Base-by-base conservation (phyloP, 2,113 vertebrate species). In the Elachura formosa region DNA sequence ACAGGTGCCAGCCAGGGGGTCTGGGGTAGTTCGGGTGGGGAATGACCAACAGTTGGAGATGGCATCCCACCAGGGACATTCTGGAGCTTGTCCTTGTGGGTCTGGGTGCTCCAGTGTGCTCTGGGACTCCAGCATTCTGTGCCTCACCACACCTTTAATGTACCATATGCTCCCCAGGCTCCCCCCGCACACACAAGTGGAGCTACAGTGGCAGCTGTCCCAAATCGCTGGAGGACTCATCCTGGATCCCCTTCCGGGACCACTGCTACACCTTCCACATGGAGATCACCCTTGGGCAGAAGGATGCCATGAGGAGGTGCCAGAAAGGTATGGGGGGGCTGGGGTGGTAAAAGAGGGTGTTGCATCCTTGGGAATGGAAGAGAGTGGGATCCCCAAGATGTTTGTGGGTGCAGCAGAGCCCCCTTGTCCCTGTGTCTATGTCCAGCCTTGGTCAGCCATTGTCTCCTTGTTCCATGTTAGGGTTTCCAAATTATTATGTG, bases 251-350 rank as follows among this genome's bases (percentile, higher is more conserved):
- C 28, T 99, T 99, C 96, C 98, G 99, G 88, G 98, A 99, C 92
- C 96, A 99, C 91, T 99, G 99, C 84, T 99, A 99, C 82, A 98
- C 99, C 36, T 99, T 99, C 97, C 98, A 99, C 97, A 98, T 99
- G 98, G 98, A 99, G 92, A 97, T 97, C 76, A 97, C 98, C 11
- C 94, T 98, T 75, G 97, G 98, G 43, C 98, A 98, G 95, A 98
- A 99, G 41, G 99, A 99, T 0, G 99, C 99, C 7, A 96, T 97
- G 56, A 95, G 96, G 84, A 98, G 96, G 90, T 99, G 99, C 96
- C 98, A 98, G 94, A 98, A 98, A 98, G 98, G 99, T 99, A 96
- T 2, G n/a, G 87, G 6, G 22, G 15, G 8, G 14, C 12, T 83
- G 75, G 20, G 41, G 9, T 58, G 66, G 28, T 24, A 3, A 29